A percentile compares a stretch with the other conserved stretches of the same genome.
Evolutionary conservation across 2,113 vertebrate species (phyloP).

Genomic region (Myrmecobius fasciatus): DNA sequence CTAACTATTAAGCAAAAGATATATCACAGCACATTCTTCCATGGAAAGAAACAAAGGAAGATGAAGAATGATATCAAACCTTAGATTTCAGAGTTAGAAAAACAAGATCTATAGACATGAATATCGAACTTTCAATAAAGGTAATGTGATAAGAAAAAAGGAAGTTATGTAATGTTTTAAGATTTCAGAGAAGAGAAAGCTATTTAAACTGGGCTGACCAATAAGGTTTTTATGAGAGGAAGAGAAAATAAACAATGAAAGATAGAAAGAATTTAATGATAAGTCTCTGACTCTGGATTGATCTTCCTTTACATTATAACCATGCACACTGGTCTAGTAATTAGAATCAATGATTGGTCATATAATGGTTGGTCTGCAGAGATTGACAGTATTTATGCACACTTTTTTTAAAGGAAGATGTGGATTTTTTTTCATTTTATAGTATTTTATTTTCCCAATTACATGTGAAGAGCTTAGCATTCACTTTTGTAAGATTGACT

Average conservation of each 20-base stretch:
- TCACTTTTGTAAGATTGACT: no score
- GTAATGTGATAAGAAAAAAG: no score
- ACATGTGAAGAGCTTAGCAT: no score
- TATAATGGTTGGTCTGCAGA: not conserved
- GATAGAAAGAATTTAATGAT: not conserved
- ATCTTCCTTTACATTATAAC: not conserved
- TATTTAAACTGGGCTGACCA: not conserved
- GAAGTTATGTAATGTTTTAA: not conserved
- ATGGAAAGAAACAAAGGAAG: no score
- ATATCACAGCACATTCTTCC: no score
- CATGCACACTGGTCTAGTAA: not conserved
- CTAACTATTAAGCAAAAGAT: no score
- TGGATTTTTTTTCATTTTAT: no score
- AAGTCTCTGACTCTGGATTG: not conserved
- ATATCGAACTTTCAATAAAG: no score
- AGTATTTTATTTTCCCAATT: no score
- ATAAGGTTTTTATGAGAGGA: not conserved
- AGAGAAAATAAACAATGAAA: not conserved
- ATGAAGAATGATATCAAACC: no score
- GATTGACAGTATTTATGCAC: not conserved
- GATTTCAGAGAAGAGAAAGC: not conserved
- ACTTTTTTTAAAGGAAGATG: not conserved
- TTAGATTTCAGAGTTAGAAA: no score
- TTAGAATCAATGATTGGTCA: not conserved
- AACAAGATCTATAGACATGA: no score